Evolutionary conservation across 2,888 invertebrate species (phyloP), one percentile per base, ranked within the genome.

Genomic region (Dasypogon diadema): DNA sequence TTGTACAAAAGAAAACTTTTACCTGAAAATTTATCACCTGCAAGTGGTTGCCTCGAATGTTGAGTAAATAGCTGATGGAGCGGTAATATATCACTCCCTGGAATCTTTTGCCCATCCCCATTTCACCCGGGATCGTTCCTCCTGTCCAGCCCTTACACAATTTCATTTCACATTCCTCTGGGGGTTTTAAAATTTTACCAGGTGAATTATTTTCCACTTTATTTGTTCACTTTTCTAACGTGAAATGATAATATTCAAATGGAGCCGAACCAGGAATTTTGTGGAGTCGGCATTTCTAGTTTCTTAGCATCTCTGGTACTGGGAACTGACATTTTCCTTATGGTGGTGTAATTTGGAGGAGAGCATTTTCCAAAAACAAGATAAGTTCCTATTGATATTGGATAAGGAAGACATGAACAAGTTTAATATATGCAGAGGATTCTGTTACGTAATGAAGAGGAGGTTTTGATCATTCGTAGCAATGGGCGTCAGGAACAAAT

Each of bases 21-120:
- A 54, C 34, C 54, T 70, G 54, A 18, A 70, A 70, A 70, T 70
- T 70, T 70, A 70, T 70, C 70, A 70, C 70, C 54, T 70, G 70
- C 70, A 70, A 70, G 70, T 70, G 70, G 70, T 70, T 70, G 14
- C 54, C 54, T 54, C 21, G 70, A 70, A 70, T 70, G 70, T 70
- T 54, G 54, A 70, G 70, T 70, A 70, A 70, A 70, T 70, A 70
- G 70, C 70, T 70, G 70, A 70, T 70, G 70, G 70, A 70, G 70
- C 34, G 30, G 70, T 54, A 70, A 70, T 70, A 70, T 70, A 70
- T 70, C 54, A 70, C 70, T 54, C 56, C 56, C 30, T 18, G 34
- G 21, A 30, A 54, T 51, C 30, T 46, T n/a, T 2, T 14, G 2
- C 22, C 26, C 48, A 3, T 12, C 37, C 18, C 18, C 0, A 18